Base-by-base conservation (phyloP, 2,113 vertebrate species). In the Dicaeum eximium region DNA sequence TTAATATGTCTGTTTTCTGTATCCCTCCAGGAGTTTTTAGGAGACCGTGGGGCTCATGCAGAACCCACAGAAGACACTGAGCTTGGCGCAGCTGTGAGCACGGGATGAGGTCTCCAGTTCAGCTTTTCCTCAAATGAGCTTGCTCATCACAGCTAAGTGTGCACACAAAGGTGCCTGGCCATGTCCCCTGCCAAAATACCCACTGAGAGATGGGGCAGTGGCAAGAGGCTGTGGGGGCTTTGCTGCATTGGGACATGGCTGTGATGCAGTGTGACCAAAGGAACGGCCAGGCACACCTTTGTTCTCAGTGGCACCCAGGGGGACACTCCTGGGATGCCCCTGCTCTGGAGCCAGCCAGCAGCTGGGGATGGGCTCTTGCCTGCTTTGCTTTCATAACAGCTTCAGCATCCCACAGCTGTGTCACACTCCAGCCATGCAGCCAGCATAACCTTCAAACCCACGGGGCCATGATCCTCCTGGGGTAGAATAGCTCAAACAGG, bases 231-330 rank as follows among this genome's bases (percentile, higher is more conserved):
- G 5, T 1, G 19, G 30, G 15, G 17, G 30, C 28, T 65, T 15
- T 10, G 9, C 65, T 64, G 1, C 0, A 0, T 7, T 4, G 54
- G 40, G 78, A 48, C 0, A 0, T 3, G 24, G 77, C 7, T 2
- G n/a, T 6, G 45, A 42, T 4, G 14, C 48, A 54, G 77, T 0
- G 0, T 1, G 3, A 70, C 45, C 5, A 1, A 27, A 11, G 61
- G 42, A 48, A 33, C 2, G 2, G 45, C 33, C 20, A 9, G 71
- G 22, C 27, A 62, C 21, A 5, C 4, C 57, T 74, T 28, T 48
- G 50, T 11, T 9, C 38, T 11, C 57, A 35, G 61, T 9, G 15
- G 38, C 1, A 3, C 33, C 0, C 0, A 28, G 62, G 15, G 33
- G 22, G 45, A 48, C 65, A 25, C 50, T 18, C 10, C 60, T 10